Evolutionary conservation across 2,797 vertebrate species (phyloP).

Genomic region (Coilia nasus): DNA sequence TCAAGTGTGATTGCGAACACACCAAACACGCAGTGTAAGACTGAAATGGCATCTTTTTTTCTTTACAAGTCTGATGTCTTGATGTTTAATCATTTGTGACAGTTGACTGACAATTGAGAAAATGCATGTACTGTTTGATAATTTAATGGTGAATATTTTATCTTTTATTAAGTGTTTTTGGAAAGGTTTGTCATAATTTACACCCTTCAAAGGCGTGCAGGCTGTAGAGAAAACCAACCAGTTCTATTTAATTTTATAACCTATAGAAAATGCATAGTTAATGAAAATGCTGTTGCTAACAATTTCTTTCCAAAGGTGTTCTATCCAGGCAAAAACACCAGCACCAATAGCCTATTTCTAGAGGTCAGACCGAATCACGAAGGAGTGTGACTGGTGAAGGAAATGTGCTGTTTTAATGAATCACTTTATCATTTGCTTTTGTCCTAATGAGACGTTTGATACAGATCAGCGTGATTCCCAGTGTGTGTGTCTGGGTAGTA

Average conservation of each 20-base stretch:
- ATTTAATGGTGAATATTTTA: not conserved
- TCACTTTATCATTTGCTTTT: no score
- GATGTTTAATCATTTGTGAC: not conserved
- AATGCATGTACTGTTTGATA: not conserved
- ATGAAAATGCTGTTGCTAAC: not conserved
- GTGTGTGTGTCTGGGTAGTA: no score
- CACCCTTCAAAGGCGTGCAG: not conserved
- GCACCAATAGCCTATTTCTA: not conserved
- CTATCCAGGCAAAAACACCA: not conserved
- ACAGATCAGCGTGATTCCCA: no score
- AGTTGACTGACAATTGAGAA: not conserved
- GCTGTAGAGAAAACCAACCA: not conserved
- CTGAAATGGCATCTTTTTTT: not conserved
- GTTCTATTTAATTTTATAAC: not conserved
- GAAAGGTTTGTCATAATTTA: not conserved
- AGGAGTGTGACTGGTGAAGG: no score
- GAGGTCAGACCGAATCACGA: not conserved
- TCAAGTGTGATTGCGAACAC: not conserved
- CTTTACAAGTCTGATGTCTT: not conserved
- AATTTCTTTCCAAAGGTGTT: not conserved
- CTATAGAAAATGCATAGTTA: not conserved
- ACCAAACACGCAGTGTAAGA: not conserved
- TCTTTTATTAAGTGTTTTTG: not conserved
- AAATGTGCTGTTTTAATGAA: no score
- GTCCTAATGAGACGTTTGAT: no score